Base-by-base conservation (phyloP, 2,113 vertebrate species). In the Thalassoma bifasciatum region DNA sequence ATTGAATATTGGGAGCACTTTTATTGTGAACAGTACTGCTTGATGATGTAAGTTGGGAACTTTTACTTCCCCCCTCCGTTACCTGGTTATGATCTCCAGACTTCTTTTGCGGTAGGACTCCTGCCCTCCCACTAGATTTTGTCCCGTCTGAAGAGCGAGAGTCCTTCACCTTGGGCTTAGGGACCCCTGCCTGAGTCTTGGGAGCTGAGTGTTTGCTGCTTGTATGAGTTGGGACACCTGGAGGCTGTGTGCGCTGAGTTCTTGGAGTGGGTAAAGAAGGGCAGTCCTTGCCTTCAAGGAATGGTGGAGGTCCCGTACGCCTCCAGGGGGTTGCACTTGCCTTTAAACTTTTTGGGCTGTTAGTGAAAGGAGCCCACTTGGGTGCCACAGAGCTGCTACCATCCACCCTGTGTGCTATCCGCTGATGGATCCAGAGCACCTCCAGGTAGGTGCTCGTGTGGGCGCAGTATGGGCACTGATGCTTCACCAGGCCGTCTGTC, bases 351-450 rank as follows among this genome's bases (percentile, higher is more conserved):
- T 92, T 96, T 68, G 91, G 80, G 66, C 93, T 95, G 0, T 94
- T 95, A 56, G 16, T 53, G 75, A 93, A 94, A 59, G 95, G 95
- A 3, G 94, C 95, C 97, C 97, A 98, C 24, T 93, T 95, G 3
- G 97, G 97, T 0, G 94, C 95, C 89, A 93, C 59, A 0, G 93
- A 88, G 70, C 91, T 95, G 86, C 93, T 93, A 85, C 94, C 93
- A 65, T 96, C 95, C 83, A 98, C 94, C 77, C 92, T 95, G 93
- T 99, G 97, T 76, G 95, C 94, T 77, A 98, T 91, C 36, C 95
- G 95, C 85, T 97, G 96, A 82, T 99, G 97, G 93, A 99, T 96
- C 96, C 96, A 98, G 66, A 99, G 94, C 10, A 98, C 96, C 85
- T 99, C 97, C 1, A 96, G 96, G 86, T 98, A 99, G 80, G 93